phyloP scores from a whole-genome alignment of 2,113 vertebrate species.

The Athene cunicularia region DNA sequence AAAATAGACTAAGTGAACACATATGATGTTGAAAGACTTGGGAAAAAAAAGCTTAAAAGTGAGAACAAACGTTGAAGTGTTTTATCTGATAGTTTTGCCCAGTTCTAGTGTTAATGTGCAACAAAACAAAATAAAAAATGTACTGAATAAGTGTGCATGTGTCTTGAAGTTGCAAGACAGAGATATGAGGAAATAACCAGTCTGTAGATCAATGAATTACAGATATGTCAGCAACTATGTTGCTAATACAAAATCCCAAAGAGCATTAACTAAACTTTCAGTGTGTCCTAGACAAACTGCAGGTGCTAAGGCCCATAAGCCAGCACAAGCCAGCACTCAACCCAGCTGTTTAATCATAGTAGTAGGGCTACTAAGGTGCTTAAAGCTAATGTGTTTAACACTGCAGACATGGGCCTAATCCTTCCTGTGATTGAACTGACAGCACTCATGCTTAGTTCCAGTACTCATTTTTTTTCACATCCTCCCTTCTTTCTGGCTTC shows the following conservation, averaged over 20 bases:
- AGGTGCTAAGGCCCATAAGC: background rate
- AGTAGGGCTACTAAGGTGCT: background rate
- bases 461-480: background rate
- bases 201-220: background rate
- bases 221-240: background rate
- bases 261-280: background rate
- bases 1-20: background rate
- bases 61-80: background rate
- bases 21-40: background rate
- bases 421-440: background rate
- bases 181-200: background rate
- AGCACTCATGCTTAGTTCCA: background rate
- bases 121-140: background rate
- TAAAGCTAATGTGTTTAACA: background rate
- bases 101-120: background rate
- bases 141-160: background rate
- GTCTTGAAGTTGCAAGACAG: background rate
- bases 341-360: background rate
- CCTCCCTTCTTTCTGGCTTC: background rate
- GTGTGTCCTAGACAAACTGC: background rate
- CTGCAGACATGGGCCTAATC: background rate
- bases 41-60: background rate
- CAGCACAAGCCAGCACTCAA: background rate
- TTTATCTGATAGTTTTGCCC: background rate
- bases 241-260: background rate